Evolutionary conservation across 2,888 invertebrate genomes (phyloP).

Genomic region (Ernsta delagoae): DNA sequence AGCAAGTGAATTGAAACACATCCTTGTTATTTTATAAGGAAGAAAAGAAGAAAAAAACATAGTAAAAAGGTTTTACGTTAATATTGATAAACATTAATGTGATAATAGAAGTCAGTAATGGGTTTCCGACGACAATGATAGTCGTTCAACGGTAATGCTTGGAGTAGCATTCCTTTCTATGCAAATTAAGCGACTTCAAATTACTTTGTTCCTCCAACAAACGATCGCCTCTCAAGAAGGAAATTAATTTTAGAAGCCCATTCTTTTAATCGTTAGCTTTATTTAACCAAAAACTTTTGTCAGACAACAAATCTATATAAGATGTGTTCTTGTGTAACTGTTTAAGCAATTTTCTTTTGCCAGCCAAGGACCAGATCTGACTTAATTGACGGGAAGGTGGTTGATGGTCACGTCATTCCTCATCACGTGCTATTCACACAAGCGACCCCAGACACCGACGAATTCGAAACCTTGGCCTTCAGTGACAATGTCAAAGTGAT

Average conservation of each 20-base stretch:
- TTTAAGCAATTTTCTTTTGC: conserved; percentile 42
- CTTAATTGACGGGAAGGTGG: conserved; percentile 92
- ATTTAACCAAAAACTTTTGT: not conserved
- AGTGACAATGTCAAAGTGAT: conserved; percentile 93
- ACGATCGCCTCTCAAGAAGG: not conserved
- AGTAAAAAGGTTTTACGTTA: too few species aligned
- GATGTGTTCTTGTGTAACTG: not conserved
- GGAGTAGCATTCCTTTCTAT: conserved; percentile 2
- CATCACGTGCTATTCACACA: conserved; percentile 94
- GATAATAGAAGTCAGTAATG: not conserved
- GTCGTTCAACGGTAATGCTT: conserved; percentile 1
- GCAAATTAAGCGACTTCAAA: conserved; percentile 7
- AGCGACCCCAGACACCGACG: conserved; percentile 89
- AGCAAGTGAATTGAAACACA: not conserved
- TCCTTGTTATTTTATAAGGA: not conserved
- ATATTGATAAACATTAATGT: not conserved
- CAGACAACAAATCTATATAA: not conserved
- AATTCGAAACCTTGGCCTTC: conserved; percentile 92
- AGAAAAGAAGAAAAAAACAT: not conserved
- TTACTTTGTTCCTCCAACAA: conserved; percentile 5
- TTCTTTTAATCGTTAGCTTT: not conserved
- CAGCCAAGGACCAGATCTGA: conserved; percentile 89
- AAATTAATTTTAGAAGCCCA: conserved; percentile 7
- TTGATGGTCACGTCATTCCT: conserved; percentile 96
- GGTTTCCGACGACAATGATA: not conserved